A percentile compares a stretch with the other conserved stretches of the same genome.
phyloP scores from a whole-genome alignment of 2,888 invertebrate species.

The Folsomia candida region DNA sequence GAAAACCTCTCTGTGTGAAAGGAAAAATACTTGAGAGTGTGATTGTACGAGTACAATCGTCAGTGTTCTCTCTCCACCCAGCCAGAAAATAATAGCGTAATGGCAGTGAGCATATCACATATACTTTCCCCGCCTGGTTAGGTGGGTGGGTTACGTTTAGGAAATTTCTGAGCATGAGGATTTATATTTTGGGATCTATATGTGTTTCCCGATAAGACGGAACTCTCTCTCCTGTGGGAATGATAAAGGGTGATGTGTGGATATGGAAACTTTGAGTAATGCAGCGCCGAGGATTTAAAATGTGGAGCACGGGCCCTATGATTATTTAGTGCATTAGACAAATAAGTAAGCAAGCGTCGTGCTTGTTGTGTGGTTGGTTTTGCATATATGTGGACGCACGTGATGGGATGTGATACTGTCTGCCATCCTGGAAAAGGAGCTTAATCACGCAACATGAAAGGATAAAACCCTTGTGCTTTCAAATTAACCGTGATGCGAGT shows the following conservation, averaged over 20 bases:
- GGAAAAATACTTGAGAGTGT: neutral
- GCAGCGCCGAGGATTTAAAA: neutral
- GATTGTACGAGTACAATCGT: neutral
- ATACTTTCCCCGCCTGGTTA: no score
- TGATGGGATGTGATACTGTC: neutral
- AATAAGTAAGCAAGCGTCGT: no score
- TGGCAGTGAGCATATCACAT: no score
- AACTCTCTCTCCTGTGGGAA: neutral
- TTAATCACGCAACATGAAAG: neutral
- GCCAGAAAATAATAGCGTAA: no score
- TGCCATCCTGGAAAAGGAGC: neutral
- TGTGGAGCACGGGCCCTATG: neutral
- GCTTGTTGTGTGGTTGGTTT: neutral
- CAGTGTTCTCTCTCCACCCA: no score
- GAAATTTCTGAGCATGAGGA: no score
- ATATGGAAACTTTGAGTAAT: neutral
- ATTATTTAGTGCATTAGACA: constrained; percentile 6
- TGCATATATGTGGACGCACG: neutral
- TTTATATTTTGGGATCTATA: no score
- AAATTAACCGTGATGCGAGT: constrained; percentile 9
- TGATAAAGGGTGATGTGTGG: neutral
- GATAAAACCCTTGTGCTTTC: constrained; percentile 14
- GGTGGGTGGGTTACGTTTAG: no score
- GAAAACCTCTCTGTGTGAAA: neutral
- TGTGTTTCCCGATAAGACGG: neutral